Base-by-base conservation (phyloP, 2,797 vertebrate genomes). In the Microctenopoma stevenorrisi region DNA sequence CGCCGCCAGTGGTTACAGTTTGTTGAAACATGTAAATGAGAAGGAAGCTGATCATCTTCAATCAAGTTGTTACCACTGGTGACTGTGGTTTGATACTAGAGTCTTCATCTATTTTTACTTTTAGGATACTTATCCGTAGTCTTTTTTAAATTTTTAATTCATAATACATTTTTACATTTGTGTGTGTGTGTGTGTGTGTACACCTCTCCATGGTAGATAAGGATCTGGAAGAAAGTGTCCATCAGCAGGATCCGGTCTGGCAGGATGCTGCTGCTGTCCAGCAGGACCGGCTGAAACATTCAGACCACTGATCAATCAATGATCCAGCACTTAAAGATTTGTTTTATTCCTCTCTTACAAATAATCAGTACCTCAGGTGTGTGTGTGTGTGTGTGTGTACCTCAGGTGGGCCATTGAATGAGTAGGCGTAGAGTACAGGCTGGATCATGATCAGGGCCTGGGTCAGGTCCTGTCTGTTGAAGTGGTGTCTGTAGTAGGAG, bases 191-290 rank as follows among this genome's bases (percentile, higher is more conserved):
- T 30, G 18, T 50, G n/a, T 35, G 48, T 26, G 3, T 9, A 6
- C 93, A 99, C 97, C 96, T 98, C 97, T 83, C 97, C 97, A 0
- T 97, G 98, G 91, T 98, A 99, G 90, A 99, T 99, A 79, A 99
- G 94, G 74, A 99, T 98, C 91, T 99, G 98, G 91, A 99, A 99
- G 93, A 99, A 98, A 0, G 98, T 98, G 91, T 99, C 98, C 98
- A 99, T 99, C 55, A 99, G 94, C 51, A 98, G 96, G 89, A 99
- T 99, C 14, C 97, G 93, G 85, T 99, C 98, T 5, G 96, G 96
- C 61, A 99, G 94, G 89, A 99, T 99, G 85, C 97, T 98, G 94
- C 96, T 98, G 90, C 97, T 98, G 83, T 99, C 98, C 81, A 99
- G 89, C 74, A 99, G 93, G 75, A 99, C 97, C 0, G 98, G 98